Evolutionary conservation across 1,140 invertebrate species (phyloP).

Genomic region (Hyposmocoma kahamanoa): DNA sequence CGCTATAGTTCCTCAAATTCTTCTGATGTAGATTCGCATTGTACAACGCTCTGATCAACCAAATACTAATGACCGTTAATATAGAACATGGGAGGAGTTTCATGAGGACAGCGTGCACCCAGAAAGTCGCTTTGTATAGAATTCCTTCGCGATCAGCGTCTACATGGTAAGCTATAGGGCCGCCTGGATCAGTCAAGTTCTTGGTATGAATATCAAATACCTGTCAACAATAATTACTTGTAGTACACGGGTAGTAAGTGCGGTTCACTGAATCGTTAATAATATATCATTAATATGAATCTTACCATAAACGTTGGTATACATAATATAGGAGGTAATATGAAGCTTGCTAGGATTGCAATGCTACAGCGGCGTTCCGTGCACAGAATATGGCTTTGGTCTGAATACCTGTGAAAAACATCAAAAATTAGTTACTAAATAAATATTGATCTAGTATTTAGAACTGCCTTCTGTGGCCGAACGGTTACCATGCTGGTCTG

Average conservation of each 20-base stretch:
- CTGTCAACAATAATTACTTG: slow-evolving; percentile 20
- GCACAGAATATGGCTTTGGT: slow-evolving; percentile 75
- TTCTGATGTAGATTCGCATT: slow-evolving; percentile 81
- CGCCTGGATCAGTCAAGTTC: slow-evolving; percentile 43
- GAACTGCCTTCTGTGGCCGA: no score
- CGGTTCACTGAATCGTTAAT: background rate
- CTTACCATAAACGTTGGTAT: slow-evolving; percentile 84
- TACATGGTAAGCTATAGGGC: slow-evolving; percentile 78
- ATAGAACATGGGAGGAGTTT: slow-evolving; percentile 89
- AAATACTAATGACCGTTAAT: slow-evolving; percentile 87
- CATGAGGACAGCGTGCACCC: slow-evolving; percentile 89
- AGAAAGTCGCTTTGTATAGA: slow-evolving; percentile 85
- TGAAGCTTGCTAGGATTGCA: slow-evolving; percentile 82
- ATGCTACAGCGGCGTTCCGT: slow-evolving; percentile 81
- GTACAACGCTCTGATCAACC: slow-evolving; percentile 84
- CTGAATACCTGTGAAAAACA: slow-evolving; percentile 55
- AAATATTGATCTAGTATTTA: no score
- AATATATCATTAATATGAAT: background rate
- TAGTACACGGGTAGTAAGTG: background rate
- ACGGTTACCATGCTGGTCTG: no score
- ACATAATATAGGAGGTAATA: slow-evolving; percentile 84
- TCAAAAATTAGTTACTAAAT: background rate
- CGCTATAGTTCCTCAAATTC: slow-evolving; percentile 77
- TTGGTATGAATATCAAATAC: slow-evolving; percentile 68
- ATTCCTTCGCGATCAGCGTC: slow-evolving; percentile 76